These are phyloP conservation scores for Platycnemis pennipes DNA, from an alignment of 2,888 invertebrate species.

Conservation along the genomic window DNA sequence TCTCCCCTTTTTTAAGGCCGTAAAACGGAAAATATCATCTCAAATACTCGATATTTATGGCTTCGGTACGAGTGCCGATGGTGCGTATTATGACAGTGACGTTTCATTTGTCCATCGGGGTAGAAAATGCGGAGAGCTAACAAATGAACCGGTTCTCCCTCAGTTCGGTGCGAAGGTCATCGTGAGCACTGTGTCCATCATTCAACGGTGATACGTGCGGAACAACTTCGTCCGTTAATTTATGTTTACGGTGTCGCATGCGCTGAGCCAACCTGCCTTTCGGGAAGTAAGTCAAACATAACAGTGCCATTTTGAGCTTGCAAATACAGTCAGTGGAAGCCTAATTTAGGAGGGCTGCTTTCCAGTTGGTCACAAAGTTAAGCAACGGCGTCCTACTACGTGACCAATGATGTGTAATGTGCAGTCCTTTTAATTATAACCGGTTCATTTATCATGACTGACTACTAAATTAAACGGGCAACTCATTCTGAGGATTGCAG, in stretches of 20 bases:
- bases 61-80: neutral
- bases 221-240: conserved; percentile 4
- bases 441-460: too few species aligned
- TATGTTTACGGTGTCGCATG: conserved; percentile 7
- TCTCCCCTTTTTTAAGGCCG: neutral
- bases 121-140: neutral
- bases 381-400: neutral
- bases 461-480: too few species aligned
- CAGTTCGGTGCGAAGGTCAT: neutral
- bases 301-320: neutral
- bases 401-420: neutral
- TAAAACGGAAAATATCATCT: neutral
- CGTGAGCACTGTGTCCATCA: neutral
- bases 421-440: neutral
- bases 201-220: conserved; percentile 1
- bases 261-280: neutral
- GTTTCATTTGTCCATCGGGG: neutral
- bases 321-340: neutral
- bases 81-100: neutral
- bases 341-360: neutral
- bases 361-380: neutral
- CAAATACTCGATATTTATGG: conserved; percentile 22
- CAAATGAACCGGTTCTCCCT: neutral
- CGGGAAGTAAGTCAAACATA: conserved; percentile 32
- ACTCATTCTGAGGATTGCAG: too few species aligned